Conservation (phyloP, 2,797 vertebrate species). For the Zenarchopterus dispar region DNA sequence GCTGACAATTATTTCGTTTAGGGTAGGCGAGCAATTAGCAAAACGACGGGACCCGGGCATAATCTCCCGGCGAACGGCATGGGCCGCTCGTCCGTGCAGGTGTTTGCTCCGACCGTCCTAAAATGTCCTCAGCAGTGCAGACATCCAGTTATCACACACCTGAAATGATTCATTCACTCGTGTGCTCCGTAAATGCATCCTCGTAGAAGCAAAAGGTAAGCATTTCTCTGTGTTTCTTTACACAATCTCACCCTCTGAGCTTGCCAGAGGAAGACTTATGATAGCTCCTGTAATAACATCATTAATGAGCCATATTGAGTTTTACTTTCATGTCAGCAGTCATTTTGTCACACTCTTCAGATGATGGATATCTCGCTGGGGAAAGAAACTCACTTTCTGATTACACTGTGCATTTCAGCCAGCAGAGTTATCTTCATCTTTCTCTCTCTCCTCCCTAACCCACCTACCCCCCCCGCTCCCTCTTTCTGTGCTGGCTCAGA, state of each 20-base stretch:
- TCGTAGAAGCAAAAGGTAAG: slow-evolving; percentile 3
- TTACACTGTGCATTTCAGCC: slow-evolving; percentile 49
- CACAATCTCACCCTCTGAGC: slow-evolving; percentile 33
- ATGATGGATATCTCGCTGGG: slow-evolving; percentile 67
- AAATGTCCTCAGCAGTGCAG: background rate
- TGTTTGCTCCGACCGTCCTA: slow-evolving; percentile 29
- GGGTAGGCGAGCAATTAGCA: slow-evolving; percentile 57
- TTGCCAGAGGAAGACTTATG: slow-evolving; percentile 49
- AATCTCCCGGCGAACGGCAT: slow-evolving; percentile 49
- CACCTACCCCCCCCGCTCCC: background rate
- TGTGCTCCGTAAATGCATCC: too few relatives aligned
- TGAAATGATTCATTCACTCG: too few relatives aligned
- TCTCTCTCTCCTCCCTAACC: too few relatives aligned
- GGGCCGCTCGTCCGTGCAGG: slow-evolving; percentile 49
- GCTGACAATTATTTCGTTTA: slow-evolving; percentile 58
- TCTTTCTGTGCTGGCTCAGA: slow-evolving; percentile 37
- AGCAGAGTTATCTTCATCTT: slow-evolving; percentile 47
- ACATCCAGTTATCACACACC: too few relatives aligned
- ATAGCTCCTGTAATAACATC: slow-evolving; percentile 51
- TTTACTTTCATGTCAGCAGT: slow-evolving; percentile 69
- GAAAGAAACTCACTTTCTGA: slow-evolving; percentile 68
- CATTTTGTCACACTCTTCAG: slow-evolving; percentile 60
- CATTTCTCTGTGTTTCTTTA: slow-evolving; percentile 5
- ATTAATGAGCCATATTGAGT: slow-evolving; percentile 70
- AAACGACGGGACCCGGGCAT: slow-evolving; percentile 50